Evolutionary conservation across 2,888 invertebrate species (phyloP).

Genomic region (Caenorhabditis afra): DNA sequence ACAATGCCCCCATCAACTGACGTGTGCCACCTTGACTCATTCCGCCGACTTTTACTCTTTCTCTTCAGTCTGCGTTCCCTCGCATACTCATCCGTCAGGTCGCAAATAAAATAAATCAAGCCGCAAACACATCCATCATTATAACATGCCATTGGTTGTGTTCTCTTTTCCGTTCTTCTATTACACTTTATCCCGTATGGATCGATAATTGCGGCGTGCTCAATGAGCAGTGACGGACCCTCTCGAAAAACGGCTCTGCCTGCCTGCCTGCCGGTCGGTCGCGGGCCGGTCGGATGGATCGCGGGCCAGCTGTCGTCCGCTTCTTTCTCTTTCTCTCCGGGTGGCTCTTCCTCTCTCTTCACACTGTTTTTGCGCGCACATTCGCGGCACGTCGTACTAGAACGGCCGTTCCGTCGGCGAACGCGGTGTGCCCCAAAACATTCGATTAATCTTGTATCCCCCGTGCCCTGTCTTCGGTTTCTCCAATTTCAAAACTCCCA

Average conservation of each 20-base stretch:
- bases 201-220: slow-evolving; percentile 56
- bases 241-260: slow-evolving; percentile 56
- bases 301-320: slow-evolving; percentile 51
- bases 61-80: slow-evolving; percentile 4
- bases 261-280: too few relatives aligned
- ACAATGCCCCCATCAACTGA: slow-evolving; percentile 7
- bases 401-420: slow-evolving; percentile 40
- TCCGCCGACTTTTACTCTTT: neutral
- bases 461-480: slow-evolving; percentile 5
- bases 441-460: slow-evolving; percentile 29
- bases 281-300: slow-evolving; percentile 41
- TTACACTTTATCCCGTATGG: slow-evolving; percentile 29
- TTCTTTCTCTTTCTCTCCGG: slow-evolving; percentile 1
- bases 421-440: slow-evolving; percentile 36
- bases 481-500: slow-evolving; percentile 1
- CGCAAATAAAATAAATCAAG: slow-evolving; percentile 49
- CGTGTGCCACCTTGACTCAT: neutral
- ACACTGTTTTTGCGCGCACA: slow-evolving; percentile 55
- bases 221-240: slow-evolving; percentile 34
- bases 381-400: slow-evolving; percentile 45
- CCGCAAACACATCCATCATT: slow-evolving; percentile 46
- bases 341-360: slow-evolving; percentile 11
- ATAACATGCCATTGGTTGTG: slow-evolving; percentile 52
- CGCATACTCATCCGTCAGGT: slow-evolving; percentile 27
- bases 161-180: slow-evolving; percentile 37